Evolutionary conservation across 2,888 invertebrate species (phyloP).

Genomic region (Metellina segmentata): DNA sequence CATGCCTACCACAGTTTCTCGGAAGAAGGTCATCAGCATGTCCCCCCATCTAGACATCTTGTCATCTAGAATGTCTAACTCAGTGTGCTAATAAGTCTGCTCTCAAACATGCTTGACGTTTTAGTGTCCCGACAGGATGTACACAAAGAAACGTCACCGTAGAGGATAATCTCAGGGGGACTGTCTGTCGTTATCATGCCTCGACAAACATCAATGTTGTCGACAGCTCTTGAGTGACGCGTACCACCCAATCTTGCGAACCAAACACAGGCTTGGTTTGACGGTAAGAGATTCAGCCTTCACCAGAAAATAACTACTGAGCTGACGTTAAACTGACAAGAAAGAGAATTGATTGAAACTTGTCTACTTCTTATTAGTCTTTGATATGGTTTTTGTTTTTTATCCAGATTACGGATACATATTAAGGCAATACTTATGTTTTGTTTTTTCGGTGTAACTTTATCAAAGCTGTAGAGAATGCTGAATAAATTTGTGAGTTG

Average conservation of each 20-base stretch:
- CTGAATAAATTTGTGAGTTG: too few species aligned
- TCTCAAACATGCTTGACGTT: slow-evolving; percentile 4
- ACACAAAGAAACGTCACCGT: slow-evolving; percentile 55
- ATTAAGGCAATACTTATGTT: too few species aligned
- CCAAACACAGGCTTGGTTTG: slow-evolving; percentile 53
- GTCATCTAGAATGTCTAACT: slow-evolving; percentile 61
- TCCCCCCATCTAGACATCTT: slow-evolving; percentile 52
- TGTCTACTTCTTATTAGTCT: neutral
- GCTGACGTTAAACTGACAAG: slow-evolving; percentile 66
- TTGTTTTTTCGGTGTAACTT: too few species aligned
- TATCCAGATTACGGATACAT: too few species aligned
- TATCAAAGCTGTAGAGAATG: too few species aligned
- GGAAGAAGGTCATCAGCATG: slow-evolving; percentile 18
- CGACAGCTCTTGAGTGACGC: slow-evolving; percentile 50
- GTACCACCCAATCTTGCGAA: slow-evolving; percentile 36
- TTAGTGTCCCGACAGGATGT: slow-evolving; percentile 44
- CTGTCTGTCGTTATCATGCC: slow-evolving; percentile 58
- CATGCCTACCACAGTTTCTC: neutral
- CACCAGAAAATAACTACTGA: slow-evolving; percentile 41
- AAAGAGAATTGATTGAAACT: slow-evolving; percentile 16
- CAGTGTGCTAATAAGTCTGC: slow-evolving; percentile 49
- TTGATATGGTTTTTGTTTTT: too few species aligned
- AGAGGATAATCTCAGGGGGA: slow-evolving; percentile 54
- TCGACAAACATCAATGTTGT: slow-evolving; percentile 46
- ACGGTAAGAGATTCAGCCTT: slow-evolving; percentile 67